A percentile compares a stretch with the other conserved stretches of the same genome.
phyloP scores from a whole-genome alignment of 2,113 vertebrate genomes.

The Protobothrops mucrosquamatus region DNA sequence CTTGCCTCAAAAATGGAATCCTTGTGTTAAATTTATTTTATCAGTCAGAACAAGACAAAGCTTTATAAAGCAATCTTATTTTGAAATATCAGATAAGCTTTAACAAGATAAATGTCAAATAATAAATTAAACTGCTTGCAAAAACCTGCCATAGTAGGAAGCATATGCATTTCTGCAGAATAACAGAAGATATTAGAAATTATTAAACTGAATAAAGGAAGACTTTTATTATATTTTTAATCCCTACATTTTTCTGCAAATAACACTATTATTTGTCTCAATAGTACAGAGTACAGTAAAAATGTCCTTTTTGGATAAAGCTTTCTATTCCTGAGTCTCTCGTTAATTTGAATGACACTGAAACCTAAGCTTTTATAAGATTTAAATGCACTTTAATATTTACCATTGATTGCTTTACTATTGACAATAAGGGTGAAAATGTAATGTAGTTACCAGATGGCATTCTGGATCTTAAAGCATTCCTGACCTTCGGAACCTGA shows the following conservation, averaged over 20 bases:
- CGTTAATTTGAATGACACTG: not conserved
- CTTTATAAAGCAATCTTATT: constrained; percentile 9
- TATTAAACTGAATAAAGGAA: constrained; percentile 11
- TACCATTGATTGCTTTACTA: not conserved
- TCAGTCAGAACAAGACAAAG: not conserved
- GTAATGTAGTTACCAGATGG: not conserved
- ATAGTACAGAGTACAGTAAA: not conserved
- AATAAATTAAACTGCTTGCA: constrained; percentile 6
- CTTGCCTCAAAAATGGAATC: constrained; percentile 33
- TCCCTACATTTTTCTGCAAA: constrained; percentile 19
- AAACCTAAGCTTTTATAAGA: not conserved
- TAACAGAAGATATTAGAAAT: not conserved
- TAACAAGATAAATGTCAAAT: constrained; percentile 37
- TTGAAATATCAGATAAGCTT: constrained; percentile 18
- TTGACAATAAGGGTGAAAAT: not conserved
- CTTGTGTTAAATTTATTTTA: not conserved
- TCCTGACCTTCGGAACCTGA: not conserved
- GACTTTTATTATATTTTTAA: not conserved
- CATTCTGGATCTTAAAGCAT: not conserved
- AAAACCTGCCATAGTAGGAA: constrained; percentile 29
- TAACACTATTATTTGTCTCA: not conserved
- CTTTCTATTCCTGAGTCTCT: not conserved
- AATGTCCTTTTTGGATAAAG: constrained; percentile 2
- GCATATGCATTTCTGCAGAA: not conserved
- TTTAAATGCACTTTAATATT: not conserved